Evolutionary conservation across 2,797 vertebrate genomes (phyloP).

Genomic region (Adrianichthys oophorus): DNA sequence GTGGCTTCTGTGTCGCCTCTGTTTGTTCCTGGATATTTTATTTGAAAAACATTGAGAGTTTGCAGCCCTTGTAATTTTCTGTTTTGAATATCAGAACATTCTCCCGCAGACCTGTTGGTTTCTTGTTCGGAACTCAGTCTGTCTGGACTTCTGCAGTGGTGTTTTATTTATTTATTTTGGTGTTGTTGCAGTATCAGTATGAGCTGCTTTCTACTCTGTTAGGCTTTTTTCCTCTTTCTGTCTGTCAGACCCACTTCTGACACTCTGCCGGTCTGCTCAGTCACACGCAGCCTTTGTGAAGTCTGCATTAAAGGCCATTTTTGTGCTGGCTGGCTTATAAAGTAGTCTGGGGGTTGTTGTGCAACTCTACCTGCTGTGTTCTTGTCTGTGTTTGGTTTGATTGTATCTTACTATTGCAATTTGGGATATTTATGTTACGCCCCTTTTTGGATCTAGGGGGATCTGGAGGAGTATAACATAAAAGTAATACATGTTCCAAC

Average conservation of each 20-base stretch:
- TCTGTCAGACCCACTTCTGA: slow-evolving; percentile 32
- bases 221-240: slow-evolving; percentile 8
- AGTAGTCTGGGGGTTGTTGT: slow-evolving; percentile 26
- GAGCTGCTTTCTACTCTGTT: slow-evolving; percentile 28
- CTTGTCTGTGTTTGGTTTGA: slow-evolving; percentile 52
- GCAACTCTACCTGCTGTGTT: slow-evolving; percentile 54
- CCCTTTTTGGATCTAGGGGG: no score
- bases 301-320: slow-evolving; percentile 63
- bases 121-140: slow-evolving; percentile 26
- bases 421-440: neutral
- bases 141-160: slow-evolving; percentile 13
- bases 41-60: slow-evolving; percentile 51
- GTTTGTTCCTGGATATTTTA: slow-evolving; percentile 54
- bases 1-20: slow-evolving; percentile 55
- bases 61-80: slow-evolving; percentile 43
- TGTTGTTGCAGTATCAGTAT: slow-evolving; percentile 20
- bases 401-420: slow-evolving; percentile 23
- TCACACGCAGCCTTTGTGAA: slow-evolving; percentile 53
- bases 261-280: slow-evolving; percentile 36
- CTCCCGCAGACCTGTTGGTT: slow-evolving; percentile 18
- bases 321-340: slow-evolving; percentile 44
- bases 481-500: no score
- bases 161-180: neutral
- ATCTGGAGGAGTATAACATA: no score
- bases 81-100: slow-evolving; percentile 21